Base-by-base conservation (phyloP, 2,888 invertebrate genomes). In the Aproaerema taeniolella region DNA sequence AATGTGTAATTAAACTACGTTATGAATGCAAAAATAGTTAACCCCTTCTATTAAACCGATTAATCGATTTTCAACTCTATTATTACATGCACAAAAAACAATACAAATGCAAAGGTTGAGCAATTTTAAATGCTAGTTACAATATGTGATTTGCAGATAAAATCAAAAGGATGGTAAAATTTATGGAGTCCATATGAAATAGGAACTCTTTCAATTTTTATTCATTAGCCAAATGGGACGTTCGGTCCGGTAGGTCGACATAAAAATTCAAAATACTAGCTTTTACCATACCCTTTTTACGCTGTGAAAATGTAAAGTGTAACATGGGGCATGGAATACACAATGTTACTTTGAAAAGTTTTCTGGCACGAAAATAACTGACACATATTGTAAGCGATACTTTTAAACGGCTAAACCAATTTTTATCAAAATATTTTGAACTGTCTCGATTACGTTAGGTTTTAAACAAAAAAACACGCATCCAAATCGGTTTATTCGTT, bases 1-100 rank as follows among this genome's bases (percentile, higher is more conserved):
- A 85, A 85, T 85, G 73, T 79, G 75, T 85, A 83, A 85, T 85
- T 85, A 85, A 81, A 79, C 69, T 73, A 68, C 72, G 71, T 54
- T 65, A 70, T 73, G 75, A 78, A 77, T 77, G 67, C 45, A 45
- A 45, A 41, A 41, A 39, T 37, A 37, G 33, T 17, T n/a, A n/a
- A 43, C 40, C 43, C 43, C 43, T 37, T 32, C 39, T 33, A 12
- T 39, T 31, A 8, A 10, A 14, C 5, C n/a, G 31, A 10, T 13
- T 24, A 2, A 11, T 30, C 33, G 3, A 43, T 31, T 43, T 38
- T 40, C 31, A 33, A 37, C 43, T 16, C 29, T 43, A 39, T 24
- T 34, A n/a, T n/a, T n/a, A n/a, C n/a, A n/a, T n/a, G n/a, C n/a
- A n/a, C n/a, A n/a, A n/a, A n/a, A n/a, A n/a, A n/a, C n/a, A n/a